These are phyloP conservation scores for Meteorus colon DNA, from an alignment of 2,888 invertebrate genomes.

Conservation along the genomic window DNA sequence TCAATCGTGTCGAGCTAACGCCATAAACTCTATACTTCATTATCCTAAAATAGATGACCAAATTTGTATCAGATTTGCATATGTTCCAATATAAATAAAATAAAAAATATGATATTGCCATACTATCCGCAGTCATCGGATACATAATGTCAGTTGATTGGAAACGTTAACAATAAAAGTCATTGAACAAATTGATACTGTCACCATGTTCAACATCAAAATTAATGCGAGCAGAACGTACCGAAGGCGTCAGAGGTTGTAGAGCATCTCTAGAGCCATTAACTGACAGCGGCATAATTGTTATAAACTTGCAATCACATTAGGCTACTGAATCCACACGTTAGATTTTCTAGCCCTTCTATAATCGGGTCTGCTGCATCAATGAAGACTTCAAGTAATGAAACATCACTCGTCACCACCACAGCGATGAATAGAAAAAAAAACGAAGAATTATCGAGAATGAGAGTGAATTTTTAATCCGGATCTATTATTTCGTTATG, in stretches of 20 bases:
- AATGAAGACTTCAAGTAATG: neutral
- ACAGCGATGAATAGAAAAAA: neutral
- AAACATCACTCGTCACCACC: neutral
- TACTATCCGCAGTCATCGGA: neutral
- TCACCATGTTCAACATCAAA: neutral
- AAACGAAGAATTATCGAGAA: neutral
- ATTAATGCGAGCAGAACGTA: slow-evolving; percentile 44
- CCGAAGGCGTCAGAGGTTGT: slow-evolving; percentile 54
- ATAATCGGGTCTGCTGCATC: neutral
- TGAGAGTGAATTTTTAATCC: too few relatives aligned
- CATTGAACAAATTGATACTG: neutral
- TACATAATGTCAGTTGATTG: neutral
- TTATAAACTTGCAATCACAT: slow-evolving; percentile 15
- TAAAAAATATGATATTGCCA: neutral
- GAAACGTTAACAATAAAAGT: neutral
- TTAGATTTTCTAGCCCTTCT: neutral
- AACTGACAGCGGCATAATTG: slow-evolving; percentile 53
- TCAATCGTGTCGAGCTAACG: neutral
- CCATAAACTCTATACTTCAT: neutral
- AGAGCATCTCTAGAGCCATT: slow-evolving; percentile 58
- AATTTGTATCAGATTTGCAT: slow-evolving; percentile 12
- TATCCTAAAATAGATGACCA: neutral
- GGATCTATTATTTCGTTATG: too few relatives aligned
- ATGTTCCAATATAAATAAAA: neutral
- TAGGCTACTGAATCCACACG: neutral